Evolutionary conservation across 2,113 vertebrate genomes (phyloP), one percentile per base, ranked within the genome.

Genomic region (Podocnemis expansa): DNA sequence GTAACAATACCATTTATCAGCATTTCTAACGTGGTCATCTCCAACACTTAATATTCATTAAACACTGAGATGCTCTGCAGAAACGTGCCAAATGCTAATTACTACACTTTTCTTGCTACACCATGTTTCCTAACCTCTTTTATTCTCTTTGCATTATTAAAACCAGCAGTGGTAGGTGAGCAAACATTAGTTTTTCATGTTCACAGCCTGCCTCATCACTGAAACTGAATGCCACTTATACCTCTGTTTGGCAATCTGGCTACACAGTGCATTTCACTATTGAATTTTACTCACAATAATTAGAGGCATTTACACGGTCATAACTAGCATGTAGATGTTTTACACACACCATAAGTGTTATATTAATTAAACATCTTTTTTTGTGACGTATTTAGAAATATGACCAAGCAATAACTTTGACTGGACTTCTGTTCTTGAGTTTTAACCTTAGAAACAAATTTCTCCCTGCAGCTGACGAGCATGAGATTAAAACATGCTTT

Each of bases 381-480:
- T 47, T 10, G 41, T 55, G 63, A 63, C 8, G 60, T 58, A 67
- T 88, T 91, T 89, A 67, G 86, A 87, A 93, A 79, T 51, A 83
- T 5, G 41, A 49, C 14, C 70, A 89, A 80, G 2, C 8, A 43
- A 47, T 70, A 84, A 91, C 55, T 43, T 60, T 34, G 95, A 88
- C 58, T 91, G 85, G 54, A 91, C 87, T 84, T 82, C 0, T 31
- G 24, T 11, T 93, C 76, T 45, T 38, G 25, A 29, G 12, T 93
- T 31, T 92, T 58, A 91, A 91, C 78, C 90, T 29, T 75, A 93
- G 41, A 91, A 84, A 81, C n/a, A 2, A 19, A 38, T 78, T 75
- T 84, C 58, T 76, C 93, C 90, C 75, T 67, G 82, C 47, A 88
- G 41, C 11, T 90, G 75, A 12, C 89, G 93, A 89, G 34, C 84